phyloP scores from a whole-genome alignment of 2,888 invertebrate genomes.

The Tipula vernalis region DNA sequence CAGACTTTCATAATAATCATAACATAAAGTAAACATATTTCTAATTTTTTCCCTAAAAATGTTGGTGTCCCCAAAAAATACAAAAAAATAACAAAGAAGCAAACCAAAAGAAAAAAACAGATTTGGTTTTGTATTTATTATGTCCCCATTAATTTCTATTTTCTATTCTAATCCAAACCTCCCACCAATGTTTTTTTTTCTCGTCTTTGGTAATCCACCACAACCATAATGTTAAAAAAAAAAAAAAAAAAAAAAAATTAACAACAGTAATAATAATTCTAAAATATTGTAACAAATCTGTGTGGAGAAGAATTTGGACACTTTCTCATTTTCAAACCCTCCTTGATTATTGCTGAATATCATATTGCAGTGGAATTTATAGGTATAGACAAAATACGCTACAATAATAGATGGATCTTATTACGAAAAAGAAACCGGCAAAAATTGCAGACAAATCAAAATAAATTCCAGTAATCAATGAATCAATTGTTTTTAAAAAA shows the following conservation, averaged over 20 bases:
- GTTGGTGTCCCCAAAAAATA: not conserved
- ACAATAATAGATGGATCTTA: not conserved
- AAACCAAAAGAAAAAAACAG: not conserved
- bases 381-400: not conserved
- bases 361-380: not conserved
- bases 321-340: not conserved
- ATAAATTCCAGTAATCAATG: not conserved
- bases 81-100: not conserved
- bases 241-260: not conserved
- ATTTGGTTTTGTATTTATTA: not conserved
- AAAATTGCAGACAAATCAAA: not conserved
- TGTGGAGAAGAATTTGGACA: not conserved
- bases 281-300: not conserved
- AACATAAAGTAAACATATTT: not conserved
- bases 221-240: not conserved
- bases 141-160: conserved; percentile 4
- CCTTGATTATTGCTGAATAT: not conserved
- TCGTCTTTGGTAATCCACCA: not conserved
- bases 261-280: not conserved
- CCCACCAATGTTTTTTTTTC: not conserved
- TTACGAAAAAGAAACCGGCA: not conserved
- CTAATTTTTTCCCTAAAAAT: not conserved
- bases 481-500: not conserved
- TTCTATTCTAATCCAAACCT: not conserved
- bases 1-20: not conserved